Conservation (phyloP, 1,140 invertebrate species). For the Chrysopa pallens region DNA sequence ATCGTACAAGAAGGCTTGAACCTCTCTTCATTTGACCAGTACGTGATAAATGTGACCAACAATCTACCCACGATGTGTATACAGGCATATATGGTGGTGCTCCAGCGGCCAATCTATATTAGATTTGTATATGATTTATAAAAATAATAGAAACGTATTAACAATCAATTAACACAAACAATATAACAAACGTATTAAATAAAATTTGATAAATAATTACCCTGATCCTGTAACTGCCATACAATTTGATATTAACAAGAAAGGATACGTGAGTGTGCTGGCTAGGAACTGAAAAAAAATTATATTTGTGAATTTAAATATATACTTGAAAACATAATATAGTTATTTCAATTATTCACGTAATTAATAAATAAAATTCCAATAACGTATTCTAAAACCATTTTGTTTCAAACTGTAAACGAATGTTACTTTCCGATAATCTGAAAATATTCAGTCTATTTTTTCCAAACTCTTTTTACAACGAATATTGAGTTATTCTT, state of each 20-base stretch:
- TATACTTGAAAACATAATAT: no score
- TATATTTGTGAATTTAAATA: no score
- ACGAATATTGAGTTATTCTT: no score
- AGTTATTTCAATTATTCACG: no score
- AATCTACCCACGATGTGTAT: constrained; percentile 59
- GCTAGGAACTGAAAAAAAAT: constrained; percentile 45
- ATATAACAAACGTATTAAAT: constrained; percentile 1
- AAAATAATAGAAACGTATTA: constrained; percentile 2
- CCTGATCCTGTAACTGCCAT: constrained; percentile 67
- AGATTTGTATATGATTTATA: constrained; percentile 6
- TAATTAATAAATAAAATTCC: no score
- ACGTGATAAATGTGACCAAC: constrained; percentile 54
- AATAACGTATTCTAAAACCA: no score
- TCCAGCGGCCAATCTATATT: constrained; percentile 48
- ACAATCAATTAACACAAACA: constrained; percentile 2
- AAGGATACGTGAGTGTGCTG: constrained; percentile 65
- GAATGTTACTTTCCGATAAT: no score
- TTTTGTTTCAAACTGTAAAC: no score
- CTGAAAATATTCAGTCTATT: no score
- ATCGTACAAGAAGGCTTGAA: constrained; percentile 61
- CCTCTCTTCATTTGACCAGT: constrained; percentile 66
- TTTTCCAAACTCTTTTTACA: no score
- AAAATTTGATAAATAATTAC: no score
- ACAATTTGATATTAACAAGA: constrained; percentile 72
- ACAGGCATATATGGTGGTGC: constrained; percentile 61